Conservation (phyloP, 2,888 invertebrate genomes). For the Lordiphosa fenestrarum region DNA sequence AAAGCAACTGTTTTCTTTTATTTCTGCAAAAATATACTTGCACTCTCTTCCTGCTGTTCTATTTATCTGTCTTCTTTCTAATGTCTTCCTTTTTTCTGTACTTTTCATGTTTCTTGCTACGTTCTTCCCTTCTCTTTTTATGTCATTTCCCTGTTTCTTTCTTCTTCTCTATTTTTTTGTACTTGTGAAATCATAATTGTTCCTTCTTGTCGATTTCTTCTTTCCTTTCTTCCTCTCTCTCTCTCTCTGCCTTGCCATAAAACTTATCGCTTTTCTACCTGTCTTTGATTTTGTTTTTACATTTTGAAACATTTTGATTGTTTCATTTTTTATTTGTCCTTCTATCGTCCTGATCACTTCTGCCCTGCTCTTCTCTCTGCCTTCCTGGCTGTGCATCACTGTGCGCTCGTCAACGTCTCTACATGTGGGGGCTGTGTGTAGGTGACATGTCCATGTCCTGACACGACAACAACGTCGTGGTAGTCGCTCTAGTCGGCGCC, state of each 20-base stretch:
- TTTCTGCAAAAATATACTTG: too few relatives aligned
- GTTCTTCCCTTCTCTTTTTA: too few relatives aligned
- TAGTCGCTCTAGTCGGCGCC: conserved; percentile 55
- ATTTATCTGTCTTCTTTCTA: too few relatives aligned
- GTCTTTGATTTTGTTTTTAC: background rate
- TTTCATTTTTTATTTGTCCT: background rate
- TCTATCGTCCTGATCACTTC: background rate
- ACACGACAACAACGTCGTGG: conserved; percentile 51
- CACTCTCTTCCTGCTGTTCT: too few relatives aligned
- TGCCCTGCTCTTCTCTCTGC: background rate
- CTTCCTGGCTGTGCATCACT: conserved; percentile 18
- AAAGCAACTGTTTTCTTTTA: too few relatives aligned
- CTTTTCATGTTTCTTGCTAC: too few relatives aligned
- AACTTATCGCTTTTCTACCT: background rate
- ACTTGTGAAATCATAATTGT: too few relatives aligned
- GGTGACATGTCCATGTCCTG: conserved; percentile 65
- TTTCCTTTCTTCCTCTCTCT: background rate
- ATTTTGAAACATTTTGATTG: background rate
- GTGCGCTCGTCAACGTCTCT: conserved; percentile 31
- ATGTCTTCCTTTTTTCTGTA: background rate
- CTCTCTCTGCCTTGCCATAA: background rate
- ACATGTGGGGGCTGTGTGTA: conserved; percentile 43
- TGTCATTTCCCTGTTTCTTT: too few relatives aligned
- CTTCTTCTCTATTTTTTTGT: too few relatives aligned
- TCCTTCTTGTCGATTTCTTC: too few relatives aligned